phyloP scores from a whole-genome alignment of 1,140 invertebrate species.

The Hyles vespertilio region DNA sequence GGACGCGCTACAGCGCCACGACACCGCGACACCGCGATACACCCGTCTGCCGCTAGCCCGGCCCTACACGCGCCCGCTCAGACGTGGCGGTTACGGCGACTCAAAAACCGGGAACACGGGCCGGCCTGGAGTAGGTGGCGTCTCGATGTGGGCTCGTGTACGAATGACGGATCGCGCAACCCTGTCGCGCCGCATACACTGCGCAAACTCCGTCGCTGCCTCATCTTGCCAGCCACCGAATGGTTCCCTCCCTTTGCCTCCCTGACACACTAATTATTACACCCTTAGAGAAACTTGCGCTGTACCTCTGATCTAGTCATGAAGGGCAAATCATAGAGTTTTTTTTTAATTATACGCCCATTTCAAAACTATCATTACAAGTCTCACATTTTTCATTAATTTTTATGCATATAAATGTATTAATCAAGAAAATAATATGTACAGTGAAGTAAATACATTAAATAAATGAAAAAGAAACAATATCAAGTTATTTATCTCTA shows the following conservation, averaged over 20 bases:
- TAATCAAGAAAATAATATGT: no score
- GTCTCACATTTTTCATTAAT: no score
- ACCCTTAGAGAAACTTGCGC: conserved; percentile 14
- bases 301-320: conserved; percentile 12
- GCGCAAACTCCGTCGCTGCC: conserved; percentile 48
- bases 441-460: no score
- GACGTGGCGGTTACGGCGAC: background rate
- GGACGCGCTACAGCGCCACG: conserved; percentile 25
- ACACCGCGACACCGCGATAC: conserved; percentile 8
- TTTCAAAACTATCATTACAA: no score
- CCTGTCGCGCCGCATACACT: conserved; percentile 35
- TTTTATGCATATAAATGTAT: no score
- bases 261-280: conserved; percentile 36
- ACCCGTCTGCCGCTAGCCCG: conserved; percentile 4
- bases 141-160: conserved; percentile 51
- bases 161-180: conserved; percentile 62
- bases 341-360: no score
- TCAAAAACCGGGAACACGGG: conserved; percentile 8
- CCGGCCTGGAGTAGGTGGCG: conserved; percentile 32
- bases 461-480: no score
- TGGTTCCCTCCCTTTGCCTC: conserved; percentile 21
- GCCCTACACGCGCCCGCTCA: conserved; percentile 7
- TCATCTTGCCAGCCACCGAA: conserved; percentile 23
- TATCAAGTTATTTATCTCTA: no score
- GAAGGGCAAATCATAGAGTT: conserved; percentile 1